phyloP scores from a whole-genome alignment of 1,140 invertebrate species.

The Drosophila mayri region DNA sequence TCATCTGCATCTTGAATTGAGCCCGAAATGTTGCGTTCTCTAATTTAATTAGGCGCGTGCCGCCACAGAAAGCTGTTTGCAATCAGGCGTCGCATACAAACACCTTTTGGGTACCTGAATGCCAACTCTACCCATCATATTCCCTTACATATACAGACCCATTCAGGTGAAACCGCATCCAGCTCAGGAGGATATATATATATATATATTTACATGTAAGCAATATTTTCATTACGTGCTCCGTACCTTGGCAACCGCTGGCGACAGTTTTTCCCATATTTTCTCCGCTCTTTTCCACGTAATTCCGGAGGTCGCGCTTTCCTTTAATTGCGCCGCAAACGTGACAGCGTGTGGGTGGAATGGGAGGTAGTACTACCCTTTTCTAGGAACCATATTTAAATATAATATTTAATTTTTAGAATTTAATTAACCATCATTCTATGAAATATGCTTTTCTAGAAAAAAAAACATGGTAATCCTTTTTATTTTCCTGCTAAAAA shows the following conservation, averaged over 20 bases:
- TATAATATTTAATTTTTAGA: neutral
- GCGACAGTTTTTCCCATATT: slow-evolving; percentile 45
- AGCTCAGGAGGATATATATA: neutral
- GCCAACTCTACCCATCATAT: neutral
- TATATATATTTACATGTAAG: slow-evolving; percentile 53
- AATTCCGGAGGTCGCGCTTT: slow-evolving; percentile 13
- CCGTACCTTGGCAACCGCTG: slow-evolving; percentile 29
- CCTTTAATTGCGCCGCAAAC: slow-evolving; percentile 34
- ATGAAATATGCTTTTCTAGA: slow-evolving; percentile 1
- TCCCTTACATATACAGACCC: neutral
- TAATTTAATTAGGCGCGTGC: slow-evolving; percentile 78
- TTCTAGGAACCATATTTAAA: neutral
- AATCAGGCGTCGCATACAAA: slow-evolving; percentile 53
- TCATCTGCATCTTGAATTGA: slow-evolving; percentile 46
- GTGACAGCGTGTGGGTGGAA: neutral
- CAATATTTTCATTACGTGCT: slow-evolving; percentile 72
- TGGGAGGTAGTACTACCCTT: neutral
- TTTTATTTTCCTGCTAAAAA: neutral
- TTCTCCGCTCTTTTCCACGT: slow-evolving; percentile 21
- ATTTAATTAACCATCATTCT: no score
- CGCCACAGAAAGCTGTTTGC: slow-evolving; percentile 46
- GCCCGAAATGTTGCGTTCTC: slow-evolving; percentile 63
- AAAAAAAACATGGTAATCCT: no score
- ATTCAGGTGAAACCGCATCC: neutral
- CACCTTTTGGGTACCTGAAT: slow-evolving; percentile 12